phyloP scores from a whole-genome alignment of 2,797 vertebrate genomes.

The Anas acuta region DNA sequence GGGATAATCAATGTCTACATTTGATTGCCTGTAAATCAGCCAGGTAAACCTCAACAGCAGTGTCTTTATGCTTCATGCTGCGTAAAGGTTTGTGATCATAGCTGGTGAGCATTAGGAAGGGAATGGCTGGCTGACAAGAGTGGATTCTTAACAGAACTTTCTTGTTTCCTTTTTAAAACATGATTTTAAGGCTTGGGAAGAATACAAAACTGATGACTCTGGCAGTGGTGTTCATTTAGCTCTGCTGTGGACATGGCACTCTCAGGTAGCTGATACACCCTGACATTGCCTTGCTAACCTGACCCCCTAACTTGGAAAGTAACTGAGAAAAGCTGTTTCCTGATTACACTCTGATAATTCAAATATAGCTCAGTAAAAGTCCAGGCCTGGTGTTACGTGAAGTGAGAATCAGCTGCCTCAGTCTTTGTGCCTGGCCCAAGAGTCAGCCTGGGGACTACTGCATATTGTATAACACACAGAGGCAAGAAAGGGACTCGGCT shows the following conservation, averaged over 20 bases:
- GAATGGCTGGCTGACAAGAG: neutral
- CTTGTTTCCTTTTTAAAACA: neutral
- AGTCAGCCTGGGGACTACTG: neutral
- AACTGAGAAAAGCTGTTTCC: neutral
- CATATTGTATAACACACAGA: neutral
- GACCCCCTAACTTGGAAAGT: neutral
- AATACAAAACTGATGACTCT: neutral
- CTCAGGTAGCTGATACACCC: neutral
- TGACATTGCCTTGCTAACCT: neutral
- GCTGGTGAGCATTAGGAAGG: neutral
- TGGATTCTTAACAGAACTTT: neutral
- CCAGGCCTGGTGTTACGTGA: neutral
- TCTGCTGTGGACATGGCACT: neutral
- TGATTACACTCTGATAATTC: neutral
- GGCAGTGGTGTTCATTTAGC: accelerated
- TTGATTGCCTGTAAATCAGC: neutral
- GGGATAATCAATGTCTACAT: neutral
- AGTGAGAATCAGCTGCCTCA: neutral
- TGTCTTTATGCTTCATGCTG: accelerated
- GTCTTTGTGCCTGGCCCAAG: neutral
- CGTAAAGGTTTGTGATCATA: neutral
- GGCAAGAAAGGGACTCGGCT: neutral
- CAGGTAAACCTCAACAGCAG: neutral
- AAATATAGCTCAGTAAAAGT: neutral
- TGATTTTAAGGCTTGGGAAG: neutral